A percentile compares a stretch with the other conserved stretches of the same genome.
These are phyloP conservation scores for Aramus guarauna DNA, from an alignment of 2,113 vertebrate species.

Conservation along the genomic window DNA sequence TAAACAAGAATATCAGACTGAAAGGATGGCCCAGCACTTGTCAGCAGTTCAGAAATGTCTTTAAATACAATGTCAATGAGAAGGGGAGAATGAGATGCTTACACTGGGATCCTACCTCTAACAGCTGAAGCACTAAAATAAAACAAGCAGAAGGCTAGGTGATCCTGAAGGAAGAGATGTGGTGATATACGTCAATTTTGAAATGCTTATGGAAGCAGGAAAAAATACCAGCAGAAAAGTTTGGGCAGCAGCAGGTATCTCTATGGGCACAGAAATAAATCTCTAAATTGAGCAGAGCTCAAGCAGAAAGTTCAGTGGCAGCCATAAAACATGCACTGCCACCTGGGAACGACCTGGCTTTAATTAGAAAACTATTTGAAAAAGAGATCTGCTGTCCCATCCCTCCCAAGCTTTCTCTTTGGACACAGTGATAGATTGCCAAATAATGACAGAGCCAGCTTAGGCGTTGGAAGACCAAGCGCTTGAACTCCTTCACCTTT, in stretches of 20 bases:
- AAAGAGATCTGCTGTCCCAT: not conserved
- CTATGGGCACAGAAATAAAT: not conserved
- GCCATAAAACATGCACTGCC: not conserved
- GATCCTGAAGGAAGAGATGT: not conserved
- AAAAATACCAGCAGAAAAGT: not conserved
- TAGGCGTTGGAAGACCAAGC: not conserved
- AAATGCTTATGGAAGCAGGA: not conserved
- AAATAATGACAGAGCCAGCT: not conserved
- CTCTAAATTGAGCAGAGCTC: not conserved
- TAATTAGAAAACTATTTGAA: not conserved
- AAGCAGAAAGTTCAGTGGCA: not conserved
- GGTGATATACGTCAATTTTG: not conserved
- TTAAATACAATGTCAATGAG: not conserved
- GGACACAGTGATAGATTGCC: not conserved
- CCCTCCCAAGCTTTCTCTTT: not conserved
- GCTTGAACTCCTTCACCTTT: not conserved
- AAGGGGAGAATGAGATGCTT: not conserved
- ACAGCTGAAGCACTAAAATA: not conserved
- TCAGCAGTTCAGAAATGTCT: not conserved
- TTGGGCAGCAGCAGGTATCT: not conserved
- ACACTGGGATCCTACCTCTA: not conserved
- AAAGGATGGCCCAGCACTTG: not conserved
- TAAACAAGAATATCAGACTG: not conserved
- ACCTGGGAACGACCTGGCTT: not conserved
- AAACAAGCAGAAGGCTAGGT: not conserved